A percentile compares a stretch with the other conserved stretches of the same genome.
phyloP scores from a whole-genome alignment of 2,888 invertebrate species.

The Drosophila algonquin region DNA sequence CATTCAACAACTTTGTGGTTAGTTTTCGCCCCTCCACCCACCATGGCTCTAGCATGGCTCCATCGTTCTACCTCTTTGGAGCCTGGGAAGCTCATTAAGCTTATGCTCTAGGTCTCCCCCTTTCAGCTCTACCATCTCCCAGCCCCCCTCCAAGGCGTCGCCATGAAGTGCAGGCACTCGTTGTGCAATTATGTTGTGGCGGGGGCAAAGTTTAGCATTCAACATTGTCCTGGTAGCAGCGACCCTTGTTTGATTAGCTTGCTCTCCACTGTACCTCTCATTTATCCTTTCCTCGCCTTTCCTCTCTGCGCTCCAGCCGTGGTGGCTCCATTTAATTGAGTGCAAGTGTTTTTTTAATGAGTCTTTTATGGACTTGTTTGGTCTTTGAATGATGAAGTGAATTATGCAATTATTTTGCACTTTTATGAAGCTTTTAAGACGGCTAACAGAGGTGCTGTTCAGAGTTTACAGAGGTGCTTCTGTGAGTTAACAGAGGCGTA shows the following conservation, averaged over 20 bases:
- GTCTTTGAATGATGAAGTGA: constrained; percentile 30
- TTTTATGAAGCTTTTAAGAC: constrained; percentile 15
- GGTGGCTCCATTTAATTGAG: constrained; percentile 67
- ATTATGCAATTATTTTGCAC: constrained; percentile 40
- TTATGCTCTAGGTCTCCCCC: constrained; percentile 46
- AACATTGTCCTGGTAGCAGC: constrained; percentile 61
- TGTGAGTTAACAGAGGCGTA: neutral
- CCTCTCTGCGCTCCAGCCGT: constrained; percentile 1
- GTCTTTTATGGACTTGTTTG: constrained; percentile 69
- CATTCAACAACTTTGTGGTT: constrained; percentile 74
- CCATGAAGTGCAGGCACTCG: constrained; percentile 52
- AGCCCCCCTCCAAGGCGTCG: neutral
- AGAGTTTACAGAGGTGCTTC: neutral
- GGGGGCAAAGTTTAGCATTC: constrained; percentile 63
- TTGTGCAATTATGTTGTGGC: constrained; percentile 50
- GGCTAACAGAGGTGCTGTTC: neutral
- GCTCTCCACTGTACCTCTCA: constrained; percentile 54
- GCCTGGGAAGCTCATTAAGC: constrained; percentile 68
- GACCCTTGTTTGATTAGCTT: constrained; percentile 76
- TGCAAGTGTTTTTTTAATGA: constrained; percentile 77
- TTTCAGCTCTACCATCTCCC: neutral
- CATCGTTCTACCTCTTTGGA: neutral
- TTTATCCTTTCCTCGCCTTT: neutral
- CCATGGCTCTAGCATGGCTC: constrained; percentile 24
- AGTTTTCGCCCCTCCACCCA: constrained; percentile 54